Conservation (phyloP, 1,140 invertebrate genomes). For the Drosophila lini region DNA sequence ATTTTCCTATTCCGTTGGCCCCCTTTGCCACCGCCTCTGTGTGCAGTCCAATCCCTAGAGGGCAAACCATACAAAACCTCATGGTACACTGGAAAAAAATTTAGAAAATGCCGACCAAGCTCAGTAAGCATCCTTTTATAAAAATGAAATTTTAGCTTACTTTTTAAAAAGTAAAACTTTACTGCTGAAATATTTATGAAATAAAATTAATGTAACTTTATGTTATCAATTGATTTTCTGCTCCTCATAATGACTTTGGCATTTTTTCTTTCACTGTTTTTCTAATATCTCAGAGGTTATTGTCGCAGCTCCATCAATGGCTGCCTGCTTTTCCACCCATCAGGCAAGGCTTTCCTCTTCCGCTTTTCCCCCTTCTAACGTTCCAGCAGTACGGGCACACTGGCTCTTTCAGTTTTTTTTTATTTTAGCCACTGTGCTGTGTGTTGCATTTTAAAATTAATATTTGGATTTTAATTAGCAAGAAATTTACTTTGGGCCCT, state of each 20-base stretch:
- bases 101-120: no score
- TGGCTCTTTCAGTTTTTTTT: neutral
- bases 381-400: slow-evolving; percentile 6
- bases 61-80: slow-evolving; percentile 48
- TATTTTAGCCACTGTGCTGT: slow-evolving; percentile 39
- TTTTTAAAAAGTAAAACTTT: neutral
- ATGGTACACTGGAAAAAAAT: slow-evolving; percentile 9
- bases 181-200: neutral
- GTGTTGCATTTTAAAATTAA: slow-evolving; percentile 80
- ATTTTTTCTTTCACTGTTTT: no score
- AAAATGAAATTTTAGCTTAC: neutral
- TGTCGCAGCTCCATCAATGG: slow-evolving; percentile 31
- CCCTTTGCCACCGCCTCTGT: slow-evolving; percentile 7
- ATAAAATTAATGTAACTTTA: neutral
- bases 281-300: slow-evolving; percentile 17
- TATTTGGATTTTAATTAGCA: slow-evolving; percentile 83
- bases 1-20: slow-evolving; percentile 4
- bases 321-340: neutral
- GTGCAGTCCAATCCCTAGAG: slow-evolving; percentile 39
- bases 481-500: slow-evolving; percentile 79
- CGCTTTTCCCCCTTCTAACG: neutral
- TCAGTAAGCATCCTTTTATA: neutral
- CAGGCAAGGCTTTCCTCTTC: neutral
- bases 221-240: neutral
- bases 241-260: no score